phyloP scores from a whole-genome alignment of 30 jellyfish, hydroid and myxozoan species.

The Aurelia sp. region DNA sequence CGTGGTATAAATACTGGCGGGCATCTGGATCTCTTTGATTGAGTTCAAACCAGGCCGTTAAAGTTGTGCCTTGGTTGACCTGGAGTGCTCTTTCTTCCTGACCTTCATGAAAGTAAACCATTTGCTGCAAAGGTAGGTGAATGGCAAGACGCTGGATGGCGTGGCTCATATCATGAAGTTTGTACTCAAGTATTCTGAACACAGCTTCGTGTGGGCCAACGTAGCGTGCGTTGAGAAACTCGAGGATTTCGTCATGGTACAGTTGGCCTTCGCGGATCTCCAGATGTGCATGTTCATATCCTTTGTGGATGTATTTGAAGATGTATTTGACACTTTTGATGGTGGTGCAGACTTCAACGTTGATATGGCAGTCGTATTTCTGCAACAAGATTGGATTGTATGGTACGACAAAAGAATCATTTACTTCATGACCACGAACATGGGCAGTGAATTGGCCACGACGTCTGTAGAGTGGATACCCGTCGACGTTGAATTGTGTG shows the following conservation, averaged over 20 bases:
- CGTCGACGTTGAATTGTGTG: conserved; percentile 32
- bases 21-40: conserved; percentile 3
- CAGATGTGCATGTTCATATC: conserved; percentile 65
- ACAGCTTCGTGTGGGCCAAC: conserved; percentile 51
- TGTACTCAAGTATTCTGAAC: neutral
- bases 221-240: conserved; percentile 44
- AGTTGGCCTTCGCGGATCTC: conserved; percentile 31
- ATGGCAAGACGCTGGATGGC: conserved; percentile 57
- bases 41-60: conserved; percentile 59
- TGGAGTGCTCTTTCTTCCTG: no score
- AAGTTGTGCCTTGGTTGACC: conserved; percentile 24
- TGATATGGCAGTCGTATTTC: conserved; percentile 72
- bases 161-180: conserved; percentile 12
- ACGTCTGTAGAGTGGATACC: conserved; percentile 71
- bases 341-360: conserved; percentile 70
- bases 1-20: neutral
- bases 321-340: conserved; percentile 65
- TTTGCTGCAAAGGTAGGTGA: conserved; percentile 21
- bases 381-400: conserved; percentile 47
- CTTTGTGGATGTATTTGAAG: conserved; percentile 77
- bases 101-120: no score
- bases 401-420: conserved; percentile 75
- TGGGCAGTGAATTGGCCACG: conserved; percentile 43
- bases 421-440: neutral
- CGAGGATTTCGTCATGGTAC: conserved; percentile 68